These are phyloP conservation scores for Monoplex corrugatus DNA, from an alignment of 2,888 invertebrate genomes.

Conservation along the genomic window DNA sequence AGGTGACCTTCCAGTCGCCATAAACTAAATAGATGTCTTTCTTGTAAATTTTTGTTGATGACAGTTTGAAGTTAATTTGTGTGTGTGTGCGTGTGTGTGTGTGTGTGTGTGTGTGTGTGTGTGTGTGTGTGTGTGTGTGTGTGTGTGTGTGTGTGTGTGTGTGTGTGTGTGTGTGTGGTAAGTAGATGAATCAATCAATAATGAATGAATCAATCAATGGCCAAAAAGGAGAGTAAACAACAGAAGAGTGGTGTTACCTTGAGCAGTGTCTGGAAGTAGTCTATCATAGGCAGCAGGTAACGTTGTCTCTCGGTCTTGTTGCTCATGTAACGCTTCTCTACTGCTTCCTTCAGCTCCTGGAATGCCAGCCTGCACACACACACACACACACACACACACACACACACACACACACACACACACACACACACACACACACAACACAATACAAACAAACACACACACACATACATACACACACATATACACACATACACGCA, in stretches of 20 bases:
- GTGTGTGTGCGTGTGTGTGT: no score
- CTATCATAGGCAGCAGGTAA: constrained; percentile 55
- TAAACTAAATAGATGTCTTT: no score
- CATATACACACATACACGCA: background rate
- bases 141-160: background rate
- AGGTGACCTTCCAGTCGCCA: no score
- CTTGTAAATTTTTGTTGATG: no score
- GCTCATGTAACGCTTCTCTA: constrained; percentile 63
- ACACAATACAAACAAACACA: background rate
- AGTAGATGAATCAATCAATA: background rate
- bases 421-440: background rate
- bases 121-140: no score
- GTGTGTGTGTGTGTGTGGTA: no score
- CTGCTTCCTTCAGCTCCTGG: constrained; percentile 65
- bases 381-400: background rate
- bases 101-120: no score
- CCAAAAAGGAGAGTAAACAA: background rate
- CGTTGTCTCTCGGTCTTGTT: constrained; percentile 58
- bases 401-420: background rate
- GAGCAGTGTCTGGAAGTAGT: constrained; percentile 61
- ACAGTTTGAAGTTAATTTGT: no score
- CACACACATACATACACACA: background rate
- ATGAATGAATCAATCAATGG: no score
- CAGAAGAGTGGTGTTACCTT: constrained; percentile 53
- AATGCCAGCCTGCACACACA: constrained; percentile 66